Base-by-base conservation (phyloP, 2,797 vertebrate species). In the Calcarius lapponicus region DNA sequence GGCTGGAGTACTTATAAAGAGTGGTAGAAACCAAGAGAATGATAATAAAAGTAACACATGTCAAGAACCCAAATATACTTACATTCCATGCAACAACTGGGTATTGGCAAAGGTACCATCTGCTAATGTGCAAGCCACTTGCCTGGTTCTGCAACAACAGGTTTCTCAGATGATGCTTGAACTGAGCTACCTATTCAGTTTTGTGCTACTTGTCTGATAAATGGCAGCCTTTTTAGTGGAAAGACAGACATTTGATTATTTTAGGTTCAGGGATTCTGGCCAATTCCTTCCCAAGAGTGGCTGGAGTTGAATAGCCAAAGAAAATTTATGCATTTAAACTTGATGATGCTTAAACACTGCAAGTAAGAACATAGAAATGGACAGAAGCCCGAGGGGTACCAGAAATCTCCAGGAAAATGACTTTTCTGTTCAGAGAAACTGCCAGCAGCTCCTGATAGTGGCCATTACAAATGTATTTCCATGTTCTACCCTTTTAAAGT, bases 241-340 rank as follows among this genome's bases (percentile, higher is more conserved):
- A 79, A 81, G 62, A 86, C 64, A 91, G 76, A 58, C 8, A 0
- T 88, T 76, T 70, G 67, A 86, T 88, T 93, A 94, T 94, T 92
- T 95, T 71, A 92, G 50, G 29, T 93, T 76, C 65, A 67, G 83
- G 60, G 83, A 87, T 94, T 93, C 86, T 80, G 38, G 80, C 88
- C 94, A 94, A 71, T 93, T 92, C 81, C 78, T 87, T 94, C 83
- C 86, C 88, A 61, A 95, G 91, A 85, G 88, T 61, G 74, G 43
- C 21, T 65, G 61, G 53, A 29, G 61, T 89, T 94, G 83, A 95
- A 90, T 54, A 96, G 87, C 53, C 80, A 54, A 94, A 84, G 90
- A 92, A 83, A 89, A 95, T 93, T 26, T 82, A 90, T 66, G 86
- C 83, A 80, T 76, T 95, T 94, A 92, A 95, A 88, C 51, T 92